phyloP scores from a whole-genome alignment of 1,140 invertebrate species.

The Bemisia tabaci region DNA sequence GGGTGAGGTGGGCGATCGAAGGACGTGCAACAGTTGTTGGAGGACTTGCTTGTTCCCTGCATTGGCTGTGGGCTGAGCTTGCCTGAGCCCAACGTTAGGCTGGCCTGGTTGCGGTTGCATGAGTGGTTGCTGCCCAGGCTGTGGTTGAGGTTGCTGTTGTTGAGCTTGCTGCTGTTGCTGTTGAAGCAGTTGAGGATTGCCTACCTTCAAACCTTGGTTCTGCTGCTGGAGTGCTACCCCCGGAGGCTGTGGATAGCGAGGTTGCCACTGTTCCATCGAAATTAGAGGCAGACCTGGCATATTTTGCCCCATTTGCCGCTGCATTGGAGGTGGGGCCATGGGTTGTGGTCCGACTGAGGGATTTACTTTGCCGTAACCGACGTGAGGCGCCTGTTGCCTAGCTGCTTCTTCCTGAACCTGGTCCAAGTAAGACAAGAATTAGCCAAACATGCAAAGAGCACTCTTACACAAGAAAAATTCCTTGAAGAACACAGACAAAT shows the following conservation, averaged over 20 bases:
- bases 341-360: conserved; percentile 33
- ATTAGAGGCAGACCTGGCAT: conserved; percentile 33
- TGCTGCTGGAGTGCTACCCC: conserved; percentile 17
- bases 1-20: conserved; percentile 75
- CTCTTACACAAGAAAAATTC: no score
- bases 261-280: conserved; percentile 53
- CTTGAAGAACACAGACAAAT: no score
- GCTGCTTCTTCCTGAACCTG: conserved; percentile 81
- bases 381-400: conserved; percentile 59
- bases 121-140: conserved; percentile 33
- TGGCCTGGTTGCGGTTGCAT: conserved; percentile 27
- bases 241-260: conserved; percentile 34
- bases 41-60: conserved; percentile 53
- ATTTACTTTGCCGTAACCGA: conserved; percentile 51
- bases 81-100: conserved; percentile 5
- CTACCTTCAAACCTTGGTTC: conserved; percentile 12
- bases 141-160: conserved; percentile 33
- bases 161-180: conserved; percentile 31
- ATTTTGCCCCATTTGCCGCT: conserved; percentile 34
- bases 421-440: no score
- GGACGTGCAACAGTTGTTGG: conserved; percentile 76
- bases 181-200: conserved; percentile 30
- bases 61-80: conserved; percentile 15
- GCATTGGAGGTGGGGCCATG: conserved; percentile 53
- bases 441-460: no score